Base-by-base conservation (phyloP, 2,888 invertebrate genomes). In the Lottia gigantea region DNA sequence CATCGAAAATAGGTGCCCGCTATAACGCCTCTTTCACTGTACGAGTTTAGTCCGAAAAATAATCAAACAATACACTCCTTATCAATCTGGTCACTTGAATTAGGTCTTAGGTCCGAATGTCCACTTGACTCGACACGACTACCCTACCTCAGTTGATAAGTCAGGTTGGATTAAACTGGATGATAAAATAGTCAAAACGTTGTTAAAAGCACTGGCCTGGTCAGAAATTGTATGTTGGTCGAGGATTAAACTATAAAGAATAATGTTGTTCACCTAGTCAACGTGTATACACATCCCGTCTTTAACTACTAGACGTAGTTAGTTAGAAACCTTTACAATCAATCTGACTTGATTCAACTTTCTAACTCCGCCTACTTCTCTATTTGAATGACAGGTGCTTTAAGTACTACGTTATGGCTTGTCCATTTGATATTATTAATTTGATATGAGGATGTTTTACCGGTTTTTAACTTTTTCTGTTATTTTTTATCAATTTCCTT, bases 61-160 rank as follows among this genome's bases (percentile, higher is more conserved):
- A 16, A 49, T 55, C 19, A 23, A 40, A 55, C 55, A 55, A 55
- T 55, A 55, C 40, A 55, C 55, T 55, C 55, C 55, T 55, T 55
- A 55, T 55, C 55, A 23, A 55, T 19, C 19, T 55, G 55, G 55
- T 55, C 55, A 55, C 55, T 55, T 11, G 55, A 55, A 55, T 55
- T 55, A 55, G 55, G 55, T 55, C 55, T 55, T 19, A 55, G 55
- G 55, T 55, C 55, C 55, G 55, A 55, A 55, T 55, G 55, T 55
- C 55, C 55, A 55, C 55, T 55, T 55, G 19, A 55, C 23, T 23
- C 23, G 19, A 55, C 19, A 55, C 55, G 23, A 23, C 55, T 55
- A 55, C 19, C 55, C 55, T 55, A 55, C 55, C 19, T 55, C 55
- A 55, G 23, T 23, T 55, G 55, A 55, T 55, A 55, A 55, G 40